A percentile compares a stretch with the other conserved stretches of the same genome.
These are phyloP conservation scores for Acanthosoma haemorrhoidale DNA, from an alignment of 2,888 invertebrate species.

Conservation along the genomic window DNA sequence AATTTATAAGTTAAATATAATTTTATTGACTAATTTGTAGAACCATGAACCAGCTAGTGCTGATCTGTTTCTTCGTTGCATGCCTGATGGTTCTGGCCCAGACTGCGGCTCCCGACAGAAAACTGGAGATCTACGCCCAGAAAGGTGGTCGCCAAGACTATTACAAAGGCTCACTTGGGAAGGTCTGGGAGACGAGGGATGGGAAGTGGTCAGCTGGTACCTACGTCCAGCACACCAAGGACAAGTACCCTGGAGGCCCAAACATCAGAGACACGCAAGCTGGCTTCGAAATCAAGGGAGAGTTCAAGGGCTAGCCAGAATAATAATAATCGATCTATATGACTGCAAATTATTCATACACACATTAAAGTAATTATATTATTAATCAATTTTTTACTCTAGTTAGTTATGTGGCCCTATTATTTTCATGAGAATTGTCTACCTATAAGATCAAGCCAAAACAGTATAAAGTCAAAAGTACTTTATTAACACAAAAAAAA, in stretches of 20 bases:
- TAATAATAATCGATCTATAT: too few species aligned
- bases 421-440: too few species aligned
- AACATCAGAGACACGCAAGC: constrained; percentile 18
- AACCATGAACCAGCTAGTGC: neutral
- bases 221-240: constrained; percentile 28
- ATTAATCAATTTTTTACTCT: too few species aligned
- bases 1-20: too few species aligned
- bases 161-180: neutral
- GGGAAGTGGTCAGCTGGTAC: constrained; percentile 29
- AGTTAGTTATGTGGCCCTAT: too few species aligned
- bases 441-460: too few species aligned
- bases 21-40: neutral
- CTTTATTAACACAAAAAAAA: too few species aligned
- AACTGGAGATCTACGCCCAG: neutral
- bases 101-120: neutral
- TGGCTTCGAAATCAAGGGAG: constrained; percentile 17
- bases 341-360: too few species aligned
- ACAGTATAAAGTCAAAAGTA: too few species aligned
- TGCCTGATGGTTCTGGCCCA: neutral
- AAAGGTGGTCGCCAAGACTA: neutral
- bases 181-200: constrained; percentile 13
- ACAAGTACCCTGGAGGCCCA: neutral
- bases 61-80: neutral
- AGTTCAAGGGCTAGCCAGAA: neutral
- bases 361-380: too few species aligned